Base-by-base conservation (phyloP, 2,113 vertebrate species). In the Syrmaticus mikado region DNA sequence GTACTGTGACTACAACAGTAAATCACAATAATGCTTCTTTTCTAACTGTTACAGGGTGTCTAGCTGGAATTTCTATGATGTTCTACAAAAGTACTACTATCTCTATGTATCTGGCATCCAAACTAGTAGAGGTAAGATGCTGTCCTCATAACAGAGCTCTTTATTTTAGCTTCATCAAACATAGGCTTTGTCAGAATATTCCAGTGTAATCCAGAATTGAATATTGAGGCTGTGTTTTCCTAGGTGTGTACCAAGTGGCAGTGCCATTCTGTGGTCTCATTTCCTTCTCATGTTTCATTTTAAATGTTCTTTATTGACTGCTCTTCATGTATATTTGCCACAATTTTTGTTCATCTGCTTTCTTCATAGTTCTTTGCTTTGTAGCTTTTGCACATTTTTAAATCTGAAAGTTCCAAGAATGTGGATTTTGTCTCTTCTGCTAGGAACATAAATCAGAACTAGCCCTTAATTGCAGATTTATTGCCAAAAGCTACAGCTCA, bases 11-110 rank as follows among this genome's bases (percentile, higher is more conserved):
- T 68, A 41, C 46, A 78, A 34, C 61, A 8, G 18, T 45, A 73
- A 68, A 67, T 89, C 41, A 41, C 65, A 68, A 18, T 85, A 95
- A 21, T 89, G 45, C 48, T 85, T 94, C 66, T 90, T 96, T 84
- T 91, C 93, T 92, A 11, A 68, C 95, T 84, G n/a, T 94, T 96
- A 34, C 95, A 99, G 99, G 99, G 18, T 99, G 99, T 96, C 97
- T 99, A 95, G 99, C 99, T 70, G 99, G 99, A 73, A 88, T 98
- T 61, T 99, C 99, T 36, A 99, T 99, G 99, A 99, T 99, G 98
- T 99, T 99, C 98, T 99, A 99, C 98, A 99, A 99, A 98, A 99
- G 99, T 95, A 99, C 99, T 43, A 97, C 98, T n/a, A 99, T 99
- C 97, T 99, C 99, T 75, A 99, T 99, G 99, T 99, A 99, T 96